phyloP scores from a whole-genome alignment of 1,140 invertebrate species.

The Drosophila malerkotliana region DNA sequence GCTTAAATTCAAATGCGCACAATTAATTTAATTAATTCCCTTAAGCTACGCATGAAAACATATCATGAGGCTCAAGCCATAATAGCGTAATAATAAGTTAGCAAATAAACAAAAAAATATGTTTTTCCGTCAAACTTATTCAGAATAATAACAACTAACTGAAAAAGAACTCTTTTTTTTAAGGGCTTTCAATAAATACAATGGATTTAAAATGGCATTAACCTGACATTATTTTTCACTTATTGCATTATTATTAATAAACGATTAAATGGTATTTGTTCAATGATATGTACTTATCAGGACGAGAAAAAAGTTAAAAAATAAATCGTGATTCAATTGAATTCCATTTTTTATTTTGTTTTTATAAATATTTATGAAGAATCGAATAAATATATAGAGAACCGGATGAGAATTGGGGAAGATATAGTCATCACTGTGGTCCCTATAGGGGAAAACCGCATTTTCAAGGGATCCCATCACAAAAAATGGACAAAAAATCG shows the following conservation, averaged over 20 bases:
- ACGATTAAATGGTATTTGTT: slow-evolving; percentile 18
- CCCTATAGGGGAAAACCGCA: too few species aligned
- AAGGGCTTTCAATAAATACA: background rate
- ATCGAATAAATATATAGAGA: too few species aligned
- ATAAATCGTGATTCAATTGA: too few species aligned
- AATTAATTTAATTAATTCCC: slow-evolving; percentile 7
- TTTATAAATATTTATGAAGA: too few species aligned
- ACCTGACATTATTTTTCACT: slow-evolving; percentile 13
- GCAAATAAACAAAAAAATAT: slow-evolving; percentile 4
- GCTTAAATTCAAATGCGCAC: background rate
- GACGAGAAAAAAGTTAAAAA: background rate
- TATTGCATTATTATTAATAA: slow-evolving; percentile 27
- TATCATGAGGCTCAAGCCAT: background rate
- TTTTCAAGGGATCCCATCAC: too few species aligned
- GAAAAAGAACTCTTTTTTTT: background rate
- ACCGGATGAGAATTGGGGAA: too few species aligned
- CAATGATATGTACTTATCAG: background rate
- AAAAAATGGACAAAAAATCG: too few species aligned
- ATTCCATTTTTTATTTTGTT: too few species aligned
- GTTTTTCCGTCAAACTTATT: slow-evolving; percentile 3
- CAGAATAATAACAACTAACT: background rate
- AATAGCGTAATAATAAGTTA: background rate
- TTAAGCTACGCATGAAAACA: background rate
- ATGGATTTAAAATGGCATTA: slow-evolving; percentile 14
- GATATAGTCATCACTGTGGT: too few species aligned